phyloP scores from a whole-genome alignment of 2,888 invertebrate genomes.

The Parnassius orleans region DNA sequence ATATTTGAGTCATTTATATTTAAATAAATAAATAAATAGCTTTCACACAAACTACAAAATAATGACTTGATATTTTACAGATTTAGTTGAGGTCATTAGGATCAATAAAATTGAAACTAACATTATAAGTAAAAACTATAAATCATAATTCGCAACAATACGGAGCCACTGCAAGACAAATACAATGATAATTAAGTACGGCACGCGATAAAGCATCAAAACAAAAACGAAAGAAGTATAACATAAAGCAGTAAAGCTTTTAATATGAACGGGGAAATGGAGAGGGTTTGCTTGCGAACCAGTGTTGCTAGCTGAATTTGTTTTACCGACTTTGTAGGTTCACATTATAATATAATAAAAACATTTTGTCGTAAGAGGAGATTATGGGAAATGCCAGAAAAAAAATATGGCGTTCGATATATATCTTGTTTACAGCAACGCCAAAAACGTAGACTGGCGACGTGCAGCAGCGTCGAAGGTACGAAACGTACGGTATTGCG shows the following conservation, averaged over 20 bases:
- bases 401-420: too few species aligned
- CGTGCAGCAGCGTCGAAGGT: too few species aligned
- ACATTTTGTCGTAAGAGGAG: not conserved
- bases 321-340: conserved; percentile 5
- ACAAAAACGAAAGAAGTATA: conserved; percentile 22
- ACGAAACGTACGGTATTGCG: too few species aligned
- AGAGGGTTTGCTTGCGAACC: conserved; percentile 30
- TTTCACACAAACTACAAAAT: too few species aligned
- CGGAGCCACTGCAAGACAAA: not conserved
- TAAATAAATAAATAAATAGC: too few species aligned
- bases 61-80: too few species aligned
- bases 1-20: too few species aligned
- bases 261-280: conserved; percentile 35
- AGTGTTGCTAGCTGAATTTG: conserved; percentile 39
- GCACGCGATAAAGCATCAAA: conserved; percentile 6
- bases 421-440: too few species aligned
- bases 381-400: too few species aligned
- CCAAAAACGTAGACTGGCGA: too few species aligned
- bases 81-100: too few species aligned
- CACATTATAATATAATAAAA: not conserved
- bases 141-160: not conserved
- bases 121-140: not conserved
- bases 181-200: conserved; percentile 6
- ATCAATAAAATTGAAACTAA: too few species aligned
- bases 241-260: conserved; percentile 12